Evolutionary conservation across 2,113 vertebrate genomes (phyloP).

Genomic region (Naja naja): DNA sequence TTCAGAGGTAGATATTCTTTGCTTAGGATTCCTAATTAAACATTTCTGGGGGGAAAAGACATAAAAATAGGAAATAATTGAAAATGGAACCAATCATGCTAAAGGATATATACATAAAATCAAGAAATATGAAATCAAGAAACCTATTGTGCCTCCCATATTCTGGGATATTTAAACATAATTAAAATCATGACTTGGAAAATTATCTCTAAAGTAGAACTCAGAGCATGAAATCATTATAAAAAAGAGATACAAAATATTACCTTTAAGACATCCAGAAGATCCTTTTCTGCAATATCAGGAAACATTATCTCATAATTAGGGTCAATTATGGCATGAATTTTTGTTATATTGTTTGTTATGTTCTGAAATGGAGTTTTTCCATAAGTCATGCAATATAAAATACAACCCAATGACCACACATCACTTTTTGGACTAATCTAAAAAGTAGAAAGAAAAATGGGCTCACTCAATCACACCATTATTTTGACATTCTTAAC

Average conservation of each 20-base stretch:
- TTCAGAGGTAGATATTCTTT: conserved; percentile 87
- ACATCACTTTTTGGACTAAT: conserved; percentile 96
- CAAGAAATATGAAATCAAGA: neutral
- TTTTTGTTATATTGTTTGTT: conserved; percentile 89
- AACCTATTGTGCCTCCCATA: neutral
- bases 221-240: neutral
- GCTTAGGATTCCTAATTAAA: conserved; percentile 87
- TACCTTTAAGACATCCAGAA: conserved; percentile 92
- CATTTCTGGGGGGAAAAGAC: conserved; percentile 71
- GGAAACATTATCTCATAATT: conserved; percentile 86
- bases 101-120: neutral
- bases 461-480: neutral
- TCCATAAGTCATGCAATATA: conserved; percentile 95
- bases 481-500: neutral
- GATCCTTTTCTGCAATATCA: conserved; percentile 88
- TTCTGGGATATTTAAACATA: neutral
- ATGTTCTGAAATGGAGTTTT: conserved; percentile 96
- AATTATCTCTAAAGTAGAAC: neutral
- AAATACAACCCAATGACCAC: conserved; percentile 96
- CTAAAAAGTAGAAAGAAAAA: conserved; percentile 62
- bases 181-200: neutral
- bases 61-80: neutral
- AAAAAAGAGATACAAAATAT: neutral
- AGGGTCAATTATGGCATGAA: conserved; percentile 91
- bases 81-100: neutral